phyloP scores from a whole-genome alignment of 1,140 invertebrate species.

The Formica selysi region DNA sequence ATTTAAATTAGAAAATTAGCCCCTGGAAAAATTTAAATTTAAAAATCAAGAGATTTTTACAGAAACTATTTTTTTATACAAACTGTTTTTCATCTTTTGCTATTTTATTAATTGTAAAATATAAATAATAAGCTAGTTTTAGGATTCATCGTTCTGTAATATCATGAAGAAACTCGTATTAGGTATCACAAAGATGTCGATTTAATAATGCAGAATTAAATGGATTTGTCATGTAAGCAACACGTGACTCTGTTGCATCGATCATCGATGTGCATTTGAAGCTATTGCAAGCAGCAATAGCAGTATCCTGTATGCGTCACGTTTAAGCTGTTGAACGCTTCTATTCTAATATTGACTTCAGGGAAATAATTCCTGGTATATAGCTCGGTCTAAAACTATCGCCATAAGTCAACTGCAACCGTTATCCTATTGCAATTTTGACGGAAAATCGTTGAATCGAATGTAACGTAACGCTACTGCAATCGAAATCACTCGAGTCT shows the following conservation, averaged over 20 bases:
- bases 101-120: neutral
- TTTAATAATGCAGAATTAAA: constrained; percentile 29
- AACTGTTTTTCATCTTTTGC: neutral
- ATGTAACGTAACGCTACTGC: constrained; percentile 48
- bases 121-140: neutral
- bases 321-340: constrained; percentile 36
- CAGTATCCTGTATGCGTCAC: neutral
- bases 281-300: neutral
- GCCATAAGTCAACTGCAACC: constrained; percentile 31
- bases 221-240: constrained; percentile 38
- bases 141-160: neutral
- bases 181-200: neutral
- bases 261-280: constrained; percentile 20
- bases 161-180: neutral
- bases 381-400: constrained; percentile 39
- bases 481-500: constrained; percentile 37
- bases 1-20: neutral
- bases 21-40: neutral
- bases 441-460: constrained; percentile 63
- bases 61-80: neutral
- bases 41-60: neutral
- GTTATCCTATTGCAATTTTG: constrained; percentile 53
- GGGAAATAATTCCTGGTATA: constrained; percentile 53
- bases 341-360: constrained; percentile 41
- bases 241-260: constrained; percentile 24